These are phyloP conservation scores for Malurus leucopterus DNA, from an alignment of 2,797 vertebrate species.

Conservation along the genomic window DNA sequence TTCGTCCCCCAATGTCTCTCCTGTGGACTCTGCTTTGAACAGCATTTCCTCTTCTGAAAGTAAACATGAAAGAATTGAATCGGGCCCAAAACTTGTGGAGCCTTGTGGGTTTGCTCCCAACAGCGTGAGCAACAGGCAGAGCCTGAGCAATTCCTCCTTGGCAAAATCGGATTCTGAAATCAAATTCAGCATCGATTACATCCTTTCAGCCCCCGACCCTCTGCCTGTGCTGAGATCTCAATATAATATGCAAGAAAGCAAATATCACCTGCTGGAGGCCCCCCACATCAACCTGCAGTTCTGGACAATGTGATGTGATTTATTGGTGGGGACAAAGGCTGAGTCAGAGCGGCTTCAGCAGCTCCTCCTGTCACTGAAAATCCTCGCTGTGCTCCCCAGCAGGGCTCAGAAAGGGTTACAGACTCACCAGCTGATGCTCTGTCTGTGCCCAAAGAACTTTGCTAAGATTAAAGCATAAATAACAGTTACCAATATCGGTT, in stretches of 20 bases:
- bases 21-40: constrained; percentile 58
- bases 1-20: neutral
- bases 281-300: constrained; percentile 84
- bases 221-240: constrained; percentile 75
- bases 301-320: constrained; percentile 83
- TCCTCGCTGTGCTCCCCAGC: neutral
- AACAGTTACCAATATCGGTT: neutral
- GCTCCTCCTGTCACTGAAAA: neutral
- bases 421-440: neutral
- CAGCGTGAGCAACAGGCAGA: constrained; percentile 61
- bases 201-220: constrained; percentile 90
- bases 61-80: constrained; percentile 31
- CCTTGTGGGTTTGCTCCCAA: constrained; percentile 72
- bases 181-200: constrained; percentile 98
- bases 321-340: neutral
- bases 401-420: neutral
- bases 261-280: constrained; percentile 76
- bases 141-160: constrained; percentile 50
- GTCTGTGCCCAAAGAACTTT: neutral
- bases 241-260: constrained; percentile 60
- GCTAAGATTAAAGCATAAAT: neutral
- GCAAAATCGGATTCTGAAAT: constrained; percentile 86
- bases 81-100: constrained; percentile 50
- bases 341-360: neutral
- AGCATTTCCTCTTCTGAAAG: constrained; percentile 55